Evolutionary conservation across 2,797 vertebrate species (phyloP), one percentile per base, ranked within the genome.

Genomic region (Acrocephalus scirpaceus): DNA sequence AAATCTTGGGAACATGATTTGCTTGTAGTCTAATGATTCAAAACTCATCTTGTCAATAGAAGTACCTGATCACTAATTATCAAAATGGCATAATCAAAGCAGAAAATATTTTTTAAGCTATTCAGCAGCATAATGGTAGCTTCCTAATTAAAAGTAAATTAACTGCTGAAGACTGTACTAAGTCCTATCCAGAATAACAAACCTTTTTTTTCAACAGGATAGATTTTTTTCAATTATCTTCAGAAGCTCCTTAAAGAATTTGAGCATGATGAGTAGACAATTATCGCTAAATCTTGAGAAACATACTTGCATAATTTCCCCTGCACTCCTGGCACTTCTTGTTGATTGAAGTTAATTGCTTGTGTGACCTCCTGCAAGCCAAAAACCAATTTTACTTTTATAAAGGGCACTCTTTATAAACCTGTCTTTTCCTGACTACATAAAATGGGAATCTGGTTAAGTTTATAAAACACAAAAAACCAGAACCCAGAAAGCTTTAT

Each of bases 331-430:
- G 69, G 90, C 90, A 94, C 69, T 92, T 95, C 76, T 92, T 93
- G 73, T 88, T 95, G 93, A 96, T 96, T 96, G 94, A 96, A 96
- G 91, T 95, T 96, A 97, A 97, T 95, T 95, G 94, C 86, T 93
- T 93, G 40, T 44, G 81, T 93, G 88, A 95, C 94, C 88, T 93
- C 67, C 83, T 54, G 56, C 71, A 87, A 95, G 58, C 74, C 44
- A 67, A 92, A 95, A 95, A 40, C 22, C 67, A 84, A 76, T 77
- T 93, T 82, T 88, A 81, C 20, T 92, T 92, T 66, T 72, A 50
- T 58, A 91, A 93, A 95, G 82, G 64, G 23, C 57, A 86, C 71
- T 91, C 73, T 62, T 77, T 90, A 86, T 71, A 88, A 92, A 86
- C 20, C 66, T 78, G 32, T 78, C 32, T 77, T 92, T 86, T 85